Percentiles rank a stretch among this genome's conserved stretches.
Evolutionary conservation across 2,113 vertebrate species (phyloP).

Genomic region (Calidris pygmaea): DNA sequence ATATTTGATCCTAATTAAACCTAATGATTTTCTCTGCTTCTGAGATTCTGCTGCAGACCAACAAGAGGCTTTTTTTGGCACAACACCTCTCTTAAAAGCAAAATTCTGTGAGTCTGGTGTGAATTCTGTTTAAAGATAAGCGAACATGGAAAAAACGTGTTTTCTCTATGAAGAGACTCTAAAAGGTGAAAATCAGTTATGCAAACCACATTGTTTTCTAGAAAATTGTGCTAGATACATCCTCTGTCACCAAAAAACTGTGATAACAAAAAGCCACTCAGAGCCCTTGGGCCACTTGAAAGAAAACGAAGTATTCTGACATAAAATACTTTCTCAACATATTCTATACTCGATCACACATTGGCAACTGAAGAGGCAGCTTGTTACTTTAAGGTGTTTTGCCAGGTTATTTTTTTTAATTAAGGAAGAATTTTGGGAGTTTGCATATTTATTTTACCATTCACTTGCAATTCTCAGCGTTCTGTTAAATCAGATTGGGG

Average conservation of each 20-base stretch:
- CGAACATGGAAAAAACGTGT: background rate
- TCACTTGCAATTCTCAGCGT: background rate
- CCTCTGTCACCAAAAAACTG: background rate
- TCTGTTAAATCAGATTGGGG: background rate
- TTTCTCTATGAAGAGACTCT: background rate
- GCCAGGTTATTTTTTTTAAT: background rate
- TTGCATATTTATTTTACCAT: background rate
- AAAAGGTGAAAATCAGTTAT: background rate
- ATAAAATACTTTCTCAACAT: background rate
- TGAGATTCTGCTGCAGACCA: background rate
- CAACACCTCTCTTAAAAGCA: background rate
- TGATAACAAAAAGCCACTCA: background rate
- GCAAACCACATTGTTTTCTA: background rate
- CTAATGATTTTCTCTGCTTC: slow-evolving; percentile 63
- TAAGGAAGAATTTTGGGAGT: background rate
- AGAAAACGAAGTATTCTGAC: background rate
- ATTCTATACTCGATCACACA: background rate
- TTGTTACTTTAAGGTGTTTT: background rate
- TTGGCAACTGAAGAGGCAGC: background rate
- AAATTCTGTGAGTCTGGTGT: background rate
- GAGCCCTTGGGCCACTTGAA: background rate
- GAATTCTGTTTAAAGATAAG: background rate
- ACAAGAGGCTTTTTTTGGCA: background rate
- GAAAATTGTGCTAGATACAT: background rate
- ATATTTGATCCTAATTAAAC: slow-evolving; percentile 75